These are phyloP conservation scores for Rhabdornis inornatus DNA, from an alignment of 2,113 vertebrate genomes.

Conservation along the genomic window DNA sequence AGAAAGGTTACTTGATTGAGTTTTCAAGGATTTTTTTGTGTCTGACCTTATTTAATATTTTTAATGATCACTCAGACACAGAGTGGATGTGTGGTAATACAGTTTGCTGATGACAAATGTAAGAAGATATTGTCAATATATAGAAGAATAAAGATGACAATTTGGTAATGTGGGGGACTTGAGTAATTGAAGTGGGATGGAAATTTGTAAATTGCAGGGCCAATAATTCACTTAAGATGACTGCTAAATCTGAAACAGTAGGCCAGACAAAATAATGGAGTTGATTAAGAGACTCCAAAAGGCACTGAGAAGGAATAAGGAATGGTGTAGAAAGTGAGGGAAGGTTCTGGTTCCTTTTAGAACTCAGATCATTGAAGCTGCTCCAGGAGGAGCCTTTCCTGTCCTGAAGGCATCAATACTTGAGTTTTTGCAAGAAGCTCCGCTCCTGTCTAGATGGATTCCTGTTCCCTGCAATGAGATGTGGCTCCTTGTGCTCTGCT, in stretches of 20 bases:
- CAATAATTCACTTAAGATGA: fast-evolving
- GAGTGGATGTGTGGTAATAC: background rate
- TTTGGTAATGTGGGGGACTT: background rate
- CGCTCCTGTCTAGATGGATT: fast-evolving
- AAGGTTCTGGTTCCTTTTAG: background rate
- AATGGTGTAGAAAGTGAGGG: background rate
- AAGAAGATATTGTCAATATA: background rate
- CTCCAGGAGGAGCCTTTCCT: background rate
- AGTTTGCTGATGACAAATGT: background rate
- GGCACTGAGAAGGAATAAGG: background rate
- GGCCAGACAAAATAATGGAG: background rate
- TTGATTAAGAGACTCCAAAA: background rate
- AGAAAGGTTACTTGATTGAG: background rate
- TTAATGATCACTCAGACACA: background rate
- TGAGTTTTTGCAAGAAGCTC: background rate
- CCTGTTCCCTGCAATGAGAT: background rate
- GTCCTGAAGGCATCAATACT: background rate
- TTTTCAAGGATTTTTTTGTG: background rate
- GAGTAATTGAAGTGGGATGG: background rate
- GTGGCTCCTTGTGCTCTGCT: background rate
- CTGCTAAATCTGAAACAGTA: background rate
- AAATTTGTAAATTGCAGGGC: background rate
- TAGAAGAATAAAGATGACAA: background rate
- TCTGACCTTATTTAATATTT: background rate
- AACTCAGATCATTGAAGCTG: background rate